These are phyloP conservation scores for Patella ulyssiponensis DNA, from an alignment of 2,888 invertebrate species.

Conservation along the genomic window DNA sequence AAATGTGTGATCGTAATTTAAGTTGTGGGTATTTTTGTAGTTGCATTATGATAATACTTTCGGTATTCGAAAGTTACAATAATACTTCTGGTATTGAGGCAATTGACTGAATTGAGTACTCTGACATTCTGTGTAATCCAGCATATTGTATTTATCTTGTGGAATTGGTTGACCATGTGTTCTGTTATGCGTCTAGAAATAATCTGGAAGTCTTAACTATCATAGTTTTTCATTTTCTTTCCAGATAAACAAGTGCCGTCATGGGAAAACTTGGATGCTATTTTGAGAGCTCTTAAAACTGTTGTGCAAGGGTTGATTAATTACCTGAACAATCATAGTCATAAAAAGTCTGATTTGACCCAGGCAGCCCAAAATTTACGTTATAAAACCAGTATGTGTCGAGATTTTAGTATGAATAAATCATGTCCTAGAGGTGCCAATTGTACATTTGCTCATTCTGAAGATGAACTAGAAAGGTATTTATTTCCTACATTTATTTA, in stretches of 20 bases:
- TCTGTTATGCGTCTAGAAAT: too few relatives aligned
- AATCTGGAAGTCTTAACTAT: too few relatives aligned
- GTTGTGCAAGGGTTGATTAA: slow-evolving; percentile 85
- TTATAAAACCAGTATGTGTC: slow-evolving; percentile 92
- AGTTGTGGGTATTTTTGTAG: too few relatives aligned
- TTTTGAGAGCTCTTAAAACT: slow-evolving; percentile 70
- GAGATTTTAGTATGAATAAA: slow-evolving; percentile 84
- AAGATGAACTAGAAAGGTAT: slow-evolving; percentile 89
- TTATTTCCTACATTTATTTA: slow-evolving; percentile 3
- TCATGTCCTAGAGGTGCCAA: slow-evolving; percentile 88
- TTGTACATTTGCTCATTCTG: slow-evolving; percentile 94
- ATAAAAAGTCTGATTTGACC: slow-evolving; percentile 70
- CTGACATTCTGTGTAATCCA: too few relatives aligned
- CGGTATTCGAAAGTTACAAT: too few relatives aligned
- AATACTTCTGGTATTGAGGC: too few relatives aligned
- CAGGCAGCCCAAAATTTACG: slow-evolving; percentile 74
- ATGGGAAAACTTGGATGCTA: slow-evolving; percentile 70
- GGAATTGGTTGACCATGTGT: too few relatives aligned
- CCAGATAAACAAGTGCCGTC: slow-evolving; percentile 68
- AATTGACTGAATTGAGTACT: too few relatives aligned
- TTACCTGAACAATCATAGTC: slow-evolving; percentile 83
- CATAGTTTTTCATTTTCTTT: not conserved
- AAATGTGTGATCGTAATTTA: too few relatives aligned
- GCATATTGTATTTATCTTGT: too few relatives aligned
- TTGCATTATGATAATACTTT: too few relatives aligned